Evolutionary conservation across 2,797 vertebrate species (phyloP).

Genomic region (Semotilus atromaculatus): DNA sequence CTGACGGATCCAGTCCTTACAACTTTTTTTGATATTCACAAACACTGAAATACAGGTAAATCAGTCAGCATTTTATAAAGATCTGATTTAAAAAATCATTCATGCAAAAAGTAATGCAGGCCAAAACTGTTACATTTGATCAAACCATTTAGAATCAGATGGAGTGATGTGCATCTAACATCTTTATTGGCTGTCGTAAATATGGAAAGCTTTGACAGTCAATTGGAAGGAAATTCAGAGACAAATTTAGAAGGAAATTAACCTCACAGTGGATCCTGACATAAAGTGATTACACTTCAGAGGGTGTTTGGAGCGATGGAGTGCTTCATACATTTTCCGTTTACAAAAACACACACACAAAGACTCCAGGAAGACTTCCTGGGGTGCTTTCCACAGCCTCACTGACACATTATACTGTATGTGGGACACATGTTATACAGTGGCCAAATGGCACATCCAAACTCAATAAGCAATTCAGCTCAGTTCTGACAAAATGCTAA

Average conservation of each 20-base stretch:
- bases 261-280: conserved; percentile 48
- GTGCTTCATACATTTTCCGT: conserved; percentile 26
- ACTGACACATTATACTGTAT: conserved; percentile 17
- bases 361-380: conserved; percentile 31
- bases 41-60: background rate
- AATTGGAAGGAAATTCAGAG: conserved; percentile 35
- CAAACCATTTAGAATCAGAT: background rate
- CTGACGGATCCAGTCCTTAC: background rate
- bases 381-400: conserved; percentile 13
- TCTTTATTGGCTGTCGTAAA: conserved; percentile 24
- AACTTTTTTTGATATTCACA: background rate
- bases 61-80: background rate
- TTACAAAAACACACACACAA: conserved; percentile 15
- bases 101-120: background rate
- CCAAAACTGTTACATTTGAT: conserved; percentile 1
- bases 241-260: conserved; percentile 46
- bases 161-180: background rate
- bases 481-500: conserved; percentile 9
- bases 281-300: conserved; percentile 53
- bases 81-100: conserved; percentile 3
- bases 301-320: conserved; percentile 34
- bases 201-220: conserved; percentile 21
- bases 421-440: conserved; percentile 23
- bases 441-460: conserved; percentile 27
- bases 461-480: conserved; percentile 32